Evolutionary conservation across 1,140 invertebrate genomes (phyloP), one percentile per base, ranked within the genome.

Genomic region (Drosophila pachea): DNA sequence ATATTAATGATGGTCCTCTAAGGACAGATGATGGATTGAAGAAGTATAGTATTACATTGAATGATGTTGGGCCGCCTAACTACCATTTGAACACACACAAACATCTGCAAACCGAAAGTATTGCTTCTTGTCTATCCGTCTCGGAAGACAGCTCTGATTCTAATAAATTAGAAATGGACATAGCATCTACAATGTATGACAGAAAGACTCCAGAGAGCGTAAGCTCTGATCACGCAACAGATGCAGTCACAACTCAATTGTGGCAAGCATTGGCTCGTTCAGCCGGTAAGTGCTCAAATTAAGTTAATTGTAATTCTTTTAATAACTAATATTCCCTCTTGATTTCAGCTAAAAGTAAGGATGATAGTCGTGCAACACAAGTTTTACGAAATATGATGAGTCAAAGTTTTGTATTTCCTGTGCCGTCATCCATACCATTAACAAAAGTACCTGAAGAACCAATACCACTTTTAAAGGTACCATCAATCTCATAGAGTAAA

Each of bases 311-410:
- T 5, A 45, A 29, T 29, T 45, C 1, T 14, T 45, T 4, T 14
- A 9, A 58, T 52, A 14, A 7, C 22, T 1, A 3, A 22, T 2
- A 22, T 22, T 22, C 22, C 1, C 22, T 42, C 12, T 55, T 42
- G 52, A 16, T 64, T 71, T n/a, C 31, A 79, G 76, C 79, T 42
- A 87, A 87, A 73, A 76, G 43, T 49, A 84, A 79, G 40, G 81
- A 86, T 40, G 90, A 90, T 47, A 93, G 93, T 6, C 94, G 94
- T 82, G 93, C 94, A 2, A 94, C 93, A 47, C 94, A 94, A 84
- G 84, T 95, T 12, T 89, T 95, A 11, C 90, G 94, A 65, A 92
- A 93, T 74, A 90, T 95, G 47, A 95, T 95, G 70, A 94, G 93
- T 89, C 92, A 94, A 73, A 92, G 93, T 84, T 91, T 94, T 40